Conservation (phyloP, 2,888 invertebrate genomes). For the Meghimatium bilineatum region DNA sequence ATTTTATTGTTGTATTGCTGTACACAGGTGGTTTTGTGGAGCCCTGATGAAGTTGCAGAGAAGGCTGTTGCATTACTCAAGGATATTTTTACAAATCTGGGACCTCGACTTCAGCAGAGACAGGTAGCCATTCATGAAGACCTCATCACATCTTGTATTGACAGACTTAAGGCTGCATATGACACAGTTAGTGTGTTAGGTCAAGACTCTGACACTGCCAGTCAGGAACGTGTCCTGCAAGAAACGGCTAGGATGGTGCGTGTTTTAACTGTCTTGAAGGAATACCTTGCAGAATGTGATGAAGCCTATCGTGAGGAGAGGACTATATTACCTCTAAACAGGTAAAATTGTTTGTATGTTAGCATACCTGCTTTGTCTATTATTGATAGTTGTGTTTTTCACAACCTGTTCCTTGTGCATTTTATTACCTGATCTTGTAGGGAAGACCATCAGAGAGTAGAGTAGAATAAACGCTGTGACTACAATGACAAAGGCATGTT, state of each 20-base stretch:
- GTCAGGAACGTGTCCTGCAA: conserved; percentile 80
- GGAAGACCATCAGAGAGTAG: no score
- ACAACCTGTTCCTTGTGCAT: no score
- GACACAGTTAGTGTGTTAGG: conserved; percentile 82
- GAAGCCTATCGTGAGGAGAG: conserved; percentile 85
- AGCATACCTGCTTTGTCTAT: no score
- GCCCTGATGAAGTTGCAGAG: conserved; percentile 93
- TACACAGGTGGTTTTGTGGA: conserved; percentile 90
- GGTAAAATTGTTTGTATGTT: conserved; percentile 78
- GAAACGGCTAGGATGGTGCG: conserved; percentile 90
- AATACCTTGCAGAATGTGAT: conserved; percentile 97
- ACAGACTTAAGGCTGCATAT: conserved; percentile 86
- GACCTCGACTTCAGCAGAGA: conserved; percentile 88
- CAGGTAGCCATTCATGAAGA: conserved; percentile 90
- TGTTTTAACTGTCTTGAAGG: conserved; percentile 93
- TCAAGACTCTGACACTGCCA: conserved; percentile 78
- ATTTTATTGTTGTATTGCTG: conserved; percentile 20
- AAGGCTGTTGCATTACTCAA: conserved; percentile 93
- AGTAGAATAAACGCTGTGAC: no score
- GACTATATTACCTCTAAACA: conserved; percentile 90
- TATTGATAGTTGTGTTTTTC: no score
- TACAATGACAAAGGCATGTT: no score
- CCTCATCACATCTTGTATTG: conserved; percentile 93
- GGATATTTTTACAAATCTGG: conserved; percentile 95
- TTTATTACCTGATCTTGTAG: no score